These are phyloP conservation scores for Conops quadrifasciatus DNA, from an alignment of 2,888 invertebrate genomes.

Conservation along the genomic window DNA sequence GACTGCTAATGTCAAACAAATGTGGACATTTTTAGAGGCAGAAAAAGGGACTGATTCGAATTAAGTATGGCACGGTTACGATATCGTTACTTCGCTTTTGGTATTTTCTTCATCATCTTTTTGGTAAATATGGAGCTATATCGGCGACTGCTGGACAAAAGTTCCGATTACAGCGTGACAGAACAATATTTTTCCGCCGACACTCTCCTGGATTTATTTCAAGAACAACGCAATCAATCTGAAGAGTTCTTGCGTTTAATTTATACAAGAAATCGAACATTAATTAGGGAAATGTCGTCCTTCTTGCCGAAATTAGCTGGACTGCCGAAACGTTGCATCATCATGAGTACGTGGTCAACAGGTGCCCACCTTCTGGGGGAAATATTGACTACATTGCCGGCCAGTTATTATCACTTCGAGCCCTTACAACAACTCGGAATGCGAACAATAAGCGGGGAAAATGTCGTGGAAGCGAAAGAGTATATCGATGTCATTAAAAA, in stretches of 20 bases:
- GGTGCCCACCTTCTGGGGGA: neutral
- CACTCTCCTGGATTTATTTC: neutral
- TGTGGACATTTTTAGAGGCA: too few relatives aligned
- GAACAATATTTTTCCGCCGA: neutral
- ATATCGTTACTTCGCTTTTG: neutral
- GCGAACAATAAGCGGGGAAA: neutral
- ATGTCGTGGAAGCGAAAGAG: neutral
- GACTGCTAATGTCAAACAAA: too few relatives aligned
- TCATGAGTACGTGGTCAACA: neutral
- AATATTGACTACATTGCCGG: neutral
- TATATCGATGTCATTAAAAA: neutral
- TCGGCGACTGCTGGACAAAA: neutral
- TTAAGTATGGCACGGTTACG: neutral
- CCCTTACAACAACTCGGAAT: neutral
- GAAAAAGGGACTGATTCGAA: too few relatives aligned
- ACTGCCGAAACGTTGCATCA: slow-evolving; percentile 9
- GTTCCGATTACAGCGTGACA: neutral
- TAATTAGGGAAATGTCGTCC: neutral
- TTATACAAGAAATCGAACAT: neutral
- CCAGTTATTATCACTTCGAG: neutral
- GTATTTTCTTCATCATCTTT: neutral
- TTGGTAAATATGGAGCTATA: neutral
- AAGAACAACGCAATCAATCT: neutral
- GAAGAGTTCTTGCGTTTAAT: neutral
- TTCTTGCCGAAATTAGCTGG: neutral